These are phyloP conservation scores for Aplysia californica DNA, from an alignment of 1,140 invertebrate species.

Conservation along the genomic window DNA sequence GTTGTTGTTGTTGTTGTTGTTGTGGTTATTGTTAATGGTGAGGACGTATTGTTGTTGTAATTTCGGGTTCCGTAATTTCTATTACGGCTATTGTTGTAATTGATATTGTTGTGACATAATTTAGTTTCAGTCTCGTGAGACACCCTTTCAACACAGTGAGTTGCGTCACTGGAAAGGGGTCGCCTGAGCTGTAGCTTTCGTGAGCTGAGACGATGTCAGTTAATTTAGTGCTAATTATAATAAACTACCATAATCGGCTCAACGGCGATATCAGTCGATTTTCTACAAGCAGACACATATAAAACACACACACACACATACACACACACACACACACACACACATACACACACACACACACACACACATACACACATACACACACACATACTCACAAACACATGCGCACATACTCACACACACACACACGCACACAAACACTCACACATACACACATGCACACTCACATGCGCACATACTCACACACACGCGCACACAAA, in stretches of 20 bases:
- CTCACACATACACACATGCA: not conserved
- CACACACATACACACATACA: not conserved
- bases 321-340: constrained; percentile 4
- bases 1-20: too few species aligned
- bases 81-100: not conserved
- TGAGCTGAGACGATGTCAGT: not conserved
- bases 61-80: not conserved
- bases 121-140: too few species aligned
- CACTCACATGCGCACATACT: not conserved
- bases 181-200: not conserved
- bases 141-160: too few species aligned
- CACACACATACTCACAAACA: too few species aligned
- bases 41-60: not conserved
- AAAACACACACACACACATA: too few species aligned
- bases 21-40: not conserved
- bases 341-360: not conserved
- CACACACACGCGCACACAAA: too few species aligned
- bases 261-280: not conserved
- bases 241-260: not conserved
- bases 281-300: too few species aligned
- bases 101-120: not conserved
- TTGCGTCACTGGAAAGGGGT: not conserved
- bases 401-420: too few species aligned
- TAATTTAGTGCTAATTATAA: not conserved
- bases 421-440: too few species aligned